Evolutionary conservation across 2,888 invertebrate genomes (phyloP), one percentile per base, ranked within the genome.

Genomic region (Synanthedon andrenaeformis): DNA sequence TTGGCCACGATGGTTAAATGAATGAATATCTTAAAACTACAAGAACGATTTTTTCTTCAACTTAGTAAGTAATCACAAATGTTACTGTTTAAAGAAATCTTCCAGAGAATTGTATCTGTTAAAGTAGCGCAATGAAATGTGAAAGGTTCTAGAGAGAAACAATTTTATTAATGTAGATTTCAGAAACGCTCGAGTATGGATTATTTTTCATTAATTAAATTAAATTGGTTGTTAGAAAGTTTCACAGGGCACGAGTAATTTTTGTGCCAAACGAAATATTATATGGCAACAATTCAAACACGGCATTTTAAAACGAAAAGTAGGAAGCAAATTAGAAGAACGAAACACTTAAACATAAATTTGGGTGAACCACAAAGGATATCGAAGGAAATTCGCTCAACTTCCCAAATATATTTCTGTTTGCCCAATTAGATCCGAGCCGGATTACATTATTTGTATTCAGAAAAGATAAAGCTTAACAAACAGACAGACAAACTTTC

Each of bases 301-400:
- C 35, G 35, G 35, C 45, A 45, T 45, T n/a, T 13, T n/a, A 45
- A 45, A 45, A 45, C 45, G 45, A 14, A 45, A 13, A 45, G 45
- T 45, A 45, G 28, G 12, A 45, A 55, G 17, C 17, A 42, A 51
- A 55, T 55, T 55, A 55, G 51, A 52, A 51, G 45, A 52, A 49
- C 49, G 14, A 42, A 45, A 55, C 52, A 52, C 51, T 55, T 51
- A 50, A 45, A 52, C 49, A 55, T 52, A 51, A 52, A 52, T 55
- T 52, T 55, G 8, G 51, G 19, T 51, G 12, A 54, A 52, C 50
- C 50, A 10, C 52, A 52, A 55, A 51, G 51, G 41, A 52, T 50
- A 42, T 48, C 14, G 17, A 51, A 52, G 55, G 55, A 48, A 54
- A 52, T 45, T 45, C 14, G 45, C 14, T 13, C 45, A 45, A 45